Base-by-base conservation (phyloP, 2,797 vertebrate species). In the Phrynocephalus forsythii region DNA sequence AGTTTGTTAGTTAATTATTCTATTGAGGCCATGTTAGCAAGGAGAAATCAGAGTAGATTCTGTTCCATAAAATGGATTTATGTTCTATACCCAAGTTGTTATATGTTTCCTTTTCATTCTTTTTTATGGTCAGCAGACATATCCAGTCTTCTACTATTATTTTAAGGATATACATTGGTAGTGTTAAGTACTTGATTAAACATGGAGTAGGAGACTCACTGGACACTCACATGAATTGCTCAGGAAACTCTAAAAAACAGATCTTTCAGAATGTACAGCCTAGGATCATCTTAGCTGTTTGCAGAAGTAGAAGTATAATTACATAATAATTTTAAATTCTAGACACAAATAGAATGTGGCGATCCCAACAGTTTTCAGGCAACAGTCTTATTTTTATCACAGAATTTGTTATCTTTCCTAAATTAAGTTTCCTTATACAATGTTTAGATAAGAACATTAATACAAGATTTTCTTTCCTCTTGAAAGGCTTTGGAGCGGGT, bases 401-500 rank as follows among this genome's bases (percentile, higher is more conserved):
- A 86, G 94, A 90, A 95, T 97, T 94, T 95, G 93, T 93, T 91
- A 77, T 89, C 92, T 94, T 92, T 89, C 84, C 89, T 86, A 93
- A 95, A 87, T 93, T 86, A 66, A 91, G 81, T 86, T 82, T 95
- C 83, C 95, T 96, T 96, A 94, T 95, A 94, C 93, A 94, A 94
- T 93, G 68, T 92, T 95, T 87, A 84, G 90, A 93, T 91, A 88
- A 95, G 20, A 93, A 89, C 95, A 92, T 95, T 96, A 96, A 95
- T 94, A 92, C 92, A 90, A 89, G 95, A 93, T 91, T 94, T 93
- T 90, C 93, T 93, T 94, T 93, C 85, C 84, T 87, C 91, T 91
- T 95, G 95, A 92, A 93, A 98, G 97, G 97, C 97, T 91, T 95
- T 97, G 93, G 97, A 98, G 82, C 95, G 97, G 89, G 96, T 98